phyloP scores from a whole-genome alignment of 2,888 invertebrate species.

The Anagyrus pseudococci region DNA sequence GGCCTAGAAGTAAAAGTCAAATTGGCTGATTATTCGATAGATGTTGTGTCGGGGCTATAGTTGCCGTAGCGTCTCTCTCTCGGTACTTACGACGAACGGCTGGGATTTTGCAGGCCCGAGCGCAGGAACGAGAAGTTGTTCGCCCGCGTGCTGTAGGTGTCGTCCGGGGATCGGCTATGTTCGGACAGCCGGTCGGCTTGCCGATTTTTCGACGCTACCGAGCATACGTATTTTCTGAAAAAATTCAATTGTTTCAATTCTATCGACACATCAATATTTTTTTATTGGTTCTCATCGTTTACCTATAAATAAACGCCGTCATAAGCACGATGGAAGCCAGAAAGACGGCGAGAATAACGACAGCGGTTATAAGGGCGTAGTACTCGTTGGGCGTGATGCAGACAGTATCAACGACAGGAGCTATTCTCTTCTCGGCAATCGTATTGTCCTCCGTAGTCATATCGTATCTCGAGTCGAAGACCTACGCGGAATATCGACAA shows the following conservation, averaged over 20 bases:
- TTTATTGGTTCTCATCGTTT: no score
- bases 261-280: no score
- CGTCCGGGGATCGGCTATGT: constrained; percentile 56
- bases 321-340: constrained; percentile 76
- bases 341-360: constrained; percentile 77
- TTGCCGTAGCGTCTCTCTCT: background rate
- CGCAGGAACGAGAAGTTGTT: constrained; percentile 62
- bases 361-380: constrained; percentile 81
- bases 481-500: constrained; percentile 65
- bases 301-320: constrained; percentile 81
- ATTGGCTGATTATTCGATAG: constrained; percentile 30
- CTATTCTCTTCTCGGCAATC: constrained; percentile 50
- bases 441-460: constrained; percentile 63
- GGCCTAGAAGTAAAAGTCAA: constrained; percentile 45
- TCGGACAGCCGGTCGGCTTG: constrained; percentile 50
- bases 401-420: constrained; percentile 72
- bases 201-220: constrained; percentile 68
- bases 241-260: no score
- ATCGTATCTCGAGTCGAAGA: constrained; percentile 75
- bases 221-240: constrained; percentile 71
- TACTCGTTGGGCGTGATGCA: constrained; percentile 86
- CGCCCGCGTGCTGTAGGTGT: constrained; percentile 50
- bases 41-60: no score
- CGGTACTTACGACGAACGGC: constrained; percentile 54
- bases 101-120: constrained; percentile 58